Percentiles rank a stretch among this genome's conserved stretches.
Evolutionary conservation across 2,888 invertebrate genomes (phyloP).

Genomic region (Pherbina coryleti): DNA sequence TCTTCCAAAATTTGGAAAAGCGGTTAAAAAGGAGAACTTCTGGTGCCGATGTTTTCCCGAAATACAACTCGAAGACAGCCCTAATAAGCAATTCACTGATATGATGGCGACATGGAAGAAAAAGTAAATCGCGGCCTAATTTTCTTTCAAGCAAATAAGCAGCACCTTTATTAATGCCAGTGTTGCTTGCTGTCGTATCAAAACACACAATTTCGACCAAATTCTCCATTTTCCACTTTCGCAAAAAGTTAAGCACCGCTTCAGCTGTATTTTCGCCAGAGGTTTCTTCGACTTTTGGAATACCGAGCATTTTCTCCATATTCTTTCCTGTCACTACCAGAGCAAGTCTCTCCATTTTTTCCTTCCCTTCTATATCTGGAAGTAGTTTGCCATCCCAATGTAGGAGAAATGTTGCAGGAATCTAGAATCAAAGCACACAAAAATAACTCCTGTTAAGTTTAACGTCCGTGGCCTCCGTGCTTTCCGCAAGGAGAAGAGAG

Average conservation of each 20-base stretch:
- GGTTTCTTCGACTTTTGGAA: constrained; percentile 6
- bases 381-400: neutral
- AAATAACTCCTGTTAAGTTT: too few relatives aligned
- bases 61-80: constrained; percentile 5
- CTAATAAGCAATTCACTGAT: neutral
- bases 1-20: neutral
- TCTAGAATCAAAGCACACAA: too few relatives aligned
- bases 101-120: too few relatives aligned
- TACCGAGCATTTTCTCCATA: constrained; percentile 14
- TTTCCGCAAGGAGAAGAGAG: too few relatives aligned
- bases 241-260: neutral
- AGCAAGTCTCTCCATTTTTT: constrained; percentile 11
- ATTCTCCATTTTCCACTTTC: neutral
- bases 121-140: too few relatives aligned
- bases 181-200: constrained; percentile 2
- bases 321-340: constrained; percentile 2
- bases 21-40: constrained; percentile 20
- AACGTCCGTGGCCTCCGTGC: too few relatives aligned
- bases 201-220: constrained; percentile 10
- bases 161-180: too few relatives aligned
- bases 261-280: too few relatives aligned
- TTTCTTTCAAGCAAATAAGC: too few relatives aligned
- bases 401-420: neutral
- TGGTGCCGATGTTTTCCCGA: constrained; percentile 17
- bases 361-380: neutral